Evolutionary conservation across 2,888 invertebrate genomes (phyloP).

Genomic region (Ectemnius lituratus): DNA sequence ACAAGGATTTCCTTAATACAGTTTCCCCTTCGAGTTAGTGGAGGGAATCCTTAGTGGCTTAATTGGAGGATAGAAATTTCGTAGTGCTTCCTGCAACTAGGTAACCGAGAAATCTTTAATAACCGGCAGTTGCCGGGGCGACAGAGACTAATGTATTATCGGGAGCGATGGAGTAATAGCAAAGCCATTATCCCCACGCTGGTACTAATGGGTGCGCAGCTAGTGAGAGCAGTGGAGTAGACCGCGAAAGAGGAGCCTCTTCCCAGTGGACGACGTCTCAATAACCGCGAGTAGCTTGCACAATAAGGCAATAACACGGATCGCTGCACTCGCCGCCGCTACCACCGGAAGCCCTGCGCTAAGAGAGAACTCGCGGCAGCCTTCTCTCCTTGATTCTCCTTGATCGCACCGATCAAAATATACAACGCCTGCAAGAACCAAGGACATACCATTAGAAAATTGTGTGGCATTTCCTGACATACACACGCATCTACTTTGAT

Average conservation of each 20-base stretch:
- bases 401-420: neutral
- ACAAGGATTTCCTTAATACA: no score
- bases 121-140: no score
- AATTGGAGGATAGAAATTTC: no score
- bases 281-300: constrained; percentile 33
- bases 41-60: no score
- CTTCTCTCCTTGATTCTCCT: neutral
- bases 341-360: constrained; percentile 41
- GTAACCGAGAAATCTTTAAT: no score
- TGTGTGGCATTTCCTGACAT: neutral
- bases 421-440: neutral
- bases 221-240: no score
- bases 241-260: constrained; percentile 1
- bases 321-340: constrained; percentile 38
- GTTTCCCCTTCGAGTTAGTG: no score
- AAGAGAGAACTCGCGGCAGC: neutral
- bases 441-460: neutral
- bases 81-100: no score
- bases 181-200: no score
- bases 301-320: constrained; percentile 49
- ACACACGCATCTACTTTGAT: constrained; percentile 1
- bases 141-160: neutral
- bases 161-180: constrained; percentile 9
- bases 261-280: neutral
- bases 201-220: no score